Percentiles rank a stretch among this genome's conserved stretches.
Conservation (phyloP, 2,888 invertebrate species). For the Aphodius granarius region DNA sequence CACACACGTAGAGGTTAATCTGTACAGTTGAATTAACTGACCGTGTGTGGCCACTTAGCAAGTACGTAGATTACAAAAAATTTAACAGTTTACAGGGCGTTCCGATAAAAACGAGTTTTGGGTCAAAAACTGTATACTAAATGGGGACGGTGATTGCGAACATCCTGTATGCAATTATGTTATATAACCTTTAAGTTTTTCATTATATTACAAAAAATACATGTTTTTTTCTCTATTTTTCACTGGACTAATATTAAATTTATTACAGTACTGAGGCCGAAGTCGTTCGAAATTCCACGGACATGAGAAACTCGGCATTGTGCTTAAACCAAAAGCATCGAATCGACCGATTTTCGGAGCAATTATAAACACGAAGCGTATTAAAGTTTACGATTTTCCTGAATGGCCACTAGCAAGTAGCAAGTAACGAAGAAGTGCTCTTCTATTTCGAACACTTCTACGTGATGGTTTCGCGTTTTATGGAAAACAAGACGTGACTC, state of each 20-base stretch:
- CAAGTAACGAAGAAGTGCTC: not conserved
- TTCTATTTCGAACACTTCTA: not conserved
- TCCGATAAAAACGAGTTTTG: no score
- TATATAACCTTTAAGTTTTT: no score
- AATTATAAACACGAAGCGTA: not conserved
- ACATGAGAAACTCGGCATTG: not conserved
- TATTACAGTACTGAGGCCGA: not conserved
- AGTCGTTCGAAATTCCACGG: not conserved
- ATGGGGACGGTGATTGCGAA: no score
- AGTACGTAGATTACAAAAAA: no score
- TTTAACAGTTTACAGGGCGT: no score
- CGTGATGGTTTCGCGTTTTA: not conserved
- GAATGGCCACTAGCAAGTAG: not conserved
- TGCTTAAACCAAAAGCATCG: not conserved
- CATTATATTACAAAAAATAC: no score
- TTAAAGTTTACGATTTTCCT: not conserved
- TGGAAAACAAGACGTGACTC: not conserved
- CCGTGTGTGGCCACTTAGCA: no score
- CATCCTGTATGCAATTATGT: no score
- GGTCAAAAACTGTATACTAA: no score
- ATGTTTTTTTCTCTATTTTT: no score
- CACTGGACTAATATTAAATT: not conserved
- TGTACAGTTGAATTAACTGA: no score
- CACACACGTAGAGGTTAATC: no score
- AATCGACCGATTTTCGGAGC: not conserved